Evolutionary conservation across 2,113 vertebrate species (phyloP).

Genomic region (Pollimyrus isidori): DNA sequence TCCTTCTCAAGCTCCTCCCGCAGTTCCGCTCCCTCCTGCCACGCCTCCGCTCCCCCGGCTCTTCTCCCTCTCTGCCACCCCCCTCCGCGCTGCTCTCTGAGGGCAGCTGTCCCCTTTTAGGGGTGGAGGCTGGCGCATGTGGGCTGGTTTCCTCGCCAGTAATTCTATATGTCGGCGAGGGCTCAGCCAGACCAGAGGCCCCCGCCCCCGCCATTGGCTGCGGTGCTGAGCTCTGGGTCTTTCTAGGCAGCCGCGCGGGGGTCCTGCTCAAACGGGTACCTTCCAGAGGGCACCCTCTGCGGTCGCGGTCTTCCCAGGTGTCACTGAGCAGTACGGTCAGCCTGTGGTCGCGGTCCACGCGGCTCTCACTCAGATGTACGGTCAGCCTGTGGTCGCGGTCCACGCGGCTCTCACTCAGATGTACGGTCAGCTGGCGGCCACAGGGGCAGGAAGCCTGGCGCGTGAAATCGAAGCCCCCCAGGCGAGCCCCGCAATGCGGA

Average conservation of each 20-base stretch:
- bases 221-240: background rate
- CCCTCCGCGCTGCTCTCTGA: constrained; percentile 28
- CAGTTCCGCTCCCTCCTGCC: constrained; percentile 71
- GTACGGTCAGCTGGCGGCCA: constrained; percentile 58
- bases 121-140: background rate
- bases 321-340: background rate
- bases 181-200: constrained; percentile 25
- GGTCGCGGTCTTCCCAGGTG: background rate
- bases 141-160: background rate
- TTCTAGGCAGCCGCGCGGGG: background rate
- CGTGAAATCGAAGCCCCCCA: constrained; percentile 78
- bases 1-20: constrained; percentile 69
- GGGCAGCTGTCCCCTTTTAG: constrained; percentile 44
- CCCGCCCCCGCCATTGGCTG: constrained; percentile 29
- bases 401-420: constrained; percentile 71
- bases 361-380: constrained; percentile 70
- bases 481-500: constrained; percentile 66
- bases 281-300: background rate
- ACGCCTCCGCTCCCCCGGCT: constrained; percentile 47
- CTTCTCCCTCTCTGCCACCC: background rate
- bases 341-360: constrained; percentile 57
- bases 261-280: background rate
- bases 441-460: constrained; percentile 65
- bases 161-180: background rate
- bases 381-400: constrained; percentile 54